A percentile compares a stretch with the other conserved stretches of the same genome.
phyloP scores from a whole-genome alignment of 2,797 vertebrate species.

The Geotrypetes seraphini region DNA sequence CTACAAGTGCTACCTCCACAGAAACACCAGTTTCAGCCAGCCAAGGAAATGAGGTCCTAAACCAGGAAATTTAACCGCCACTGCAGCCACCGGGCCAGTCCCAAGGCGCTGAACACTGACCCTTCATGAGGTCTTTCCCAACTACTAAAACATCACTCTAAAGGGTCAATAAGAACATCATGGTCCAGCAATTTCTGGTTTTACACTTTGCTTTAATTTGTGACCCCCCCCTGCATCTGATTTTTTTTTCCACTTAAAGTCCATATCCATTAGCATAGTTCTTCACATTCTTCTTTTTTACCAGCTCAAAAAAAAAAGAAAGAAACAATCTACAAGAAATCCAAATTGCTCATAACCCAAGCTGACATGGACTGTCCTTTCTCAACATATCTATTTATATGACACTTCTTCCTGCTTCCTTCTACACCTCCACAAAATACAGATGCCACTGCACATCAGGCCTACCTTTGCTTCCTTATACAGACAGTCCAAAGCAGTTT shows the following conservation, averaged over 20 bases:
- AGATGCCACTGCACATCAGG: slow-evolving; percentile 73
- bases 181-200: too few species aligned
- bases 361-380: slow-evolving; percentile 36
- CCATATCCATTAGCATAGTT: slow-evolving; percentile 33
- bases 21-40: too few species aligned
- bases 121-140: too few species aligned
- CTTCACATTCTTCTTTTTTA: slow-evolving; percentile 26
- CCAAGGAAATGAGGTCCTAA: too few species aligned
- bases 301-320: slow-evolving; percentile 33
- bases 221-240: too few species aligned
- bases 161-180: too few species aligned
- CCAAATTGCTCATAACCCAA: slow-evolving; percentile 47
- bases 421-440: slow-evolving; percentile 51
- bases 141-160: too few species aligned
- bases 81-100: too few species aligned
- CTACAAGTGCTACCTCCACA: too few species aligned
- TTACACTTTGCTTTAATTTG: too few species aligned
- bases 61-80: too few species aligned
- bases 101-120: too few species aligned
- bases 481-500: slow-evolving; percentile 91
- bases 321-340: slow-evolving; percentile 36
- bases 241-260: slow-evolving; percentile 24
- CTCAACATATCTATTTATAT: slow-evolving; percentile 49
- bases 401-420: slow-evolving; percentile 65
- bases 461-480: slow-evolving; percentile 64